Percentiles rank a stretch among this genome's conserved stretches.
Evolutionary conservation across 2,113 vertebrate genomes (phyloP).

Genomic region (Excalfactoria chinensis): DNA sequence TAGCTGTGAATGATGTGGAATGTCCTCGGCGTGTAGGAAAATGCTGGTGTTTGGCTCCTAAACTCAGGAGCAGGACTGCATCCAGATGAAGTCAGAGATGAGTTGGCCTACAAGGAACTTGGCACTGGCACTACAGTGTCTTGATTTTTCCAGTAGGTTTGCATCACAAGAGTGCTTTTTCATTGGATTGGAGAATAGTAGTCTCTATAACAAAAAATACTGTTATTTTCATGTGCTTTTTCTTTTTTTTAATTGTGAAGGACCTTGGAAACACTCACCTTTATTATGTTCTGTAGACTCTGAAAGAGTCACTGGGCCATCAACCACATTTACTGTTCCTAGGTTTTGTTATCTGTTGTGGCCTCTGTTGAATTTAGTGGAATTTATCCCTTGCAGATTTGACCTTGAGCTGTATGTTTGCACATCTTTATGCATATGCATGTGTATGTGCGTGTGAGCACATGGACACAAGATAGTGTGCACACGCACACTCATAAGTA

Average conservation of each 20-base stretch:
- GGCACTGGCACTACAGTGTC: not conserved
- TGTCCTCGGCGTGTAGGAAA: not conserved
- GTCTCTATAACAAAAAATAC: not conserved
- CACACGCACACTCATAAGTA: rapidly evolving
- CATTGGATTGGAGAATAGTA: not conserved
- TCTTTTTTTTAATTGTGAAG: not conserved
- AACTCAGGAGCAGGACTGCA: not conserved
- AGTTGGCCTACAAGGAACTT: not conserved
- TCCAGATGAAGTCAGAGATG: not conserved
- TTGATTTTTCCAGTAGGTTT: not conserved
- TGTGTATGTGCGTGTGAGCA: rapidly evolving
- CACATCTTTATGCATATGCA: rapidly evolving
- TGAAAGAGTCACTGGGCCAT: not conserved
- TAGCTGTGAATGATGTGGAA: not conserved
- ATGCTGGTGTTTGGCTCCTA: not conserved
- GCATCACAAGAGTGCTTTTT: not conserved
- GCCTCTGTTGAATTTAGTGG: not conserved
- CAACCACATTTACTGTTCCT: not conserved
- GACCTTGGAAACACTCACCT: not conserved
- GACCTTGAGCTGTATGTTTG: not conserved
- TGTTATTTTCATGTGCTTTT: not conserved
- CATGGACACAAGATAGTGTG: rapidly evolving
- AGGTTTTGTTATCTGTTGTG: not conserved
- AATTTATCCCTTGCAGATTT: not conserved
- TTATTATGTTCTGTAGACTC: not conserved